A percentile compares a stretch with the other conserved stretches of the same genome.
phyloP scores from a whole-genome alignment of 2,113 vertebrate species.

The Urocolius indicus region DNA sequence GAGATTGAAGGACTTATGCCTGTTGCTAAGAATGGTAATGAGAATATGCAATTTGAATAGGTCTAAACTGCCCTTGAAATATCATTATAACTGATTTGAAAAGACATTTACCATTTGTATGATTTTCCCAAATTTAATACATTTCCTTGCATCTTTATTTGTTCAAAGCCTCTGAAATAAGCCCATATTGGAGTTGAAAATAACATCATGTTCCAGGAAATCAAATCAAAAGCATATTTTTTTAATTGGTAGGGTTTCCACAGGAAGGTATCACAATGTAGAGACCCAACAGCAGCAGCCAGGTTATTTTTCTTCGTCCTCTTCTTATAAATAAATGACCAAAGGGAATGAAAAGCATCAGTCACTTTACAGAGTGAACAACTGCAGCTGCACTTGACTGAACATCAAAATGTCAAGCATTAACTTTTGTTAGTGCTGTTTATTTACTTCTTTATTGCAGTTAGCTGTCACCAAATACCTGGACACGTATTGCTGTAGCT shows the following conservation, averaged over 20 bases:
- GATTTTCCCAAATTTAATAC: conserved; percentile 38
- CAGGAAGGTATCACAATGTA: not conserved
- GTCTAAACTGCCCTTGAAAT: conserved; percentile 71
- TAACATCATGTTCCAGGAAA: conserved; percentile 36
- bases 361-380: not conserved
- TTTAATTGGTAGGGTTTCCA: conserved; percentile 16
- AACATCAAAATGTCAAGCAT: not conserved
- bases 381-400: not conserved
- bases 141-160: conserved; percentile 49
- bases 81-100: conserved; percentile 73
- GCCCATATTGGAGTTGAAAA: conserved; percentile 40
- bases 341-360: not conserved
- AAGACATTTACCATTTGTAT: conserved; percentile 45
- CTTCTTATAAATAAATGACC: conserved; percentile 6
- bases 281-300: not conserved
- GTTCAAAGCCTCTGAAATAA: conserved; percentile 40
- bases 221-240: conserved; percentile 42
- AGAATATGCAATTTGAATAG: conserved; percentile 58
- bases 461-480: not conserved
- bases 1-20: conserved; percentile 43
- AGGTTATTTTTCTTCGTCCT: conserved; percentile 16
- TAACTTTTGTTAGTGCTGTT: not conserved
- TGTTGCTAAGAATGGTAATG: conserved; percentile 70
- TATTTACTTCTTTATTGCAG: not conserved
- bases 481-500: accelerated